Evolutionary conservation across 2,888 invertebrate species (phyloP).

Genomic region (Drosophila paramelanica): DNA sequence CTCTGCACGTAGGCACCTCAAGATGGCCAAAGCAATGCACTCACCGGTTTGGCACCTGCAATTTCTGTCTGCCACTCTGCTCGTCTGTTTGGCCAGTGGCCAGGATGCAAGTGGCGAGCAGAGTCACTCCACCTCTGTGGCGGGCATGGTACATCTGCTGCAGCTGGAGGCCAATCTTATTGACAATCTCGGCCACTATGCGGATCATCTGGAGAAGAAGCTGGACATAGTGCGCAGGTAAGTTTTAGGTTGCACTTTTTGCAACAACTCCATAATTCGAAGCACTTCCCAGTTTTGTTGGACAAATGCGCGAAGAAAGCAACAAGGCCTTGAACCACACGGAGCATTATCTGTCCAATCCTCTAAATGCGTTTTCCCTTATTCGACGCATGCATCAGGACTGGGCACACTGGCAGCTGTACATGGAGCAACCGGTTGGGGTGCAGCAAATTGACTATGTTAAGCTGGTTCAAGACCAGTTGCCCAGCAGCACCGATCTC

Average conservation of each 20-base stretch:
- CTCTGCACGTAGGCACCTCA: slow-evolving; percentile 46
- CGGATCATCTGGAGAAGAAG: slow-evolving; percentile 69
- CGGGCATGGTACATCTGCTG: slow-evolving; percentile 75
- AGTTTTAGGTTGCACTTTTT: neutral
- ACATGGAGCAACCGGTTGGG: slow-evolving; percentile 67
- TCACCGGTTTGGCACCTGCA: slow-evolving; percentile 14
- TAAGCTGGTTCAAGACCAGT: slow-evolving; percentile 32
- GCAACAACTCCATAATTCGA: neutral
- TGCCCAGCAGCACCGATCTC: slow-evolving; percentile 94
- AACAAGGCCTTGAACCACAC: slow-evolving; percentile 47
- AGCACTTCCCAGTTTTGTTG: slow-evolving; percentile 52
- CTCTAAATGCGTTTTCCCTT: slow-evolving; percentile 74
- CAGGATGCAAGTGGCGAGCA: slow-evolving; percentile 43
- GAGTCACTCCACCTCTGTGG: slow-evolving; percentile 79
- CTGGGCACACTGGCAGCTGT: slow-evolving; percentile 77
- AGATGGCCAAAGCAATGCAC: slow-evolving; percentile 32
- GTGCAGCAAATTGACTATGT: slow-evolving; percentile 49
- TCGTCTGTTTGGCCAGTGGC: slow-evolving; percentile 12
- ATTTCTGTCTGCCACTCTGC: slow-evolving; percentile 2
- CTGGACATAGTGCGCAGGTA: slow-evolving; percentile 68
- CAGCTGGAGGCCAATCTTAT: slow-evolving; percentile 69
- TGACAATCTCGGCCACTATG: slow-evolving; percentile 70
- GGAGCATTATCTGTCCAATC: slow-evolving; percentile 77
- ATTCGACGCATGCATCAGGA: slow-evolving; percentile 79
- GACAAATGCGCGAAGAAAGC: slow-evolving; percentile 64